Evolutionary conservation across 2,113 vertebrate genomes (phyloP).

Genomic region (Aldabrachelys gigantea): DNA sequence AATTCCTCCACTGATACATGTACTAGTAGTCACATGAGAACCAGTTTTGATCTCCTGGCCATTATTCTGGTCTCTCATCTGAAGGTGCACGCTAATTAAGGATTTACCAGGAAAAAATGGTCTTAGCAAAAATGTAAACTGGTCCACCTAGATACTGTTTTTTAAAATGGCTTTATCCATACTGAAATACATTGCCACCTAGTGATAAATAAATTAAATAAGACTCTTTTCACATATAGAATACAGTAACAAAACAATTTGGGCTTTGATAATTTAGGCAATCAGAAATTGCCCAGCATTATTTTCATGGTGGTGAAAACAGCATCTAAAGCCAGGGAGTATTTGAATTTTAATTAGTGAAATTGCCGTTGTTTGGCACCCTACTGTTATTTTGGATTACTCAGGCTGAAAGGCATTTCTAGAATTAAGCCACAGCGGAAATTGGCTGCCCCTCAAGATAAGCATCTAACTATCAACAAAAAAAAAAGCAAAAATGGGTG

Average conservation of each 20-base stretch:
- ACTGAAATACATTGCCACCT: conserved; percentile 77
- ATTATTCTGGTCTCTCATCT: background rate
- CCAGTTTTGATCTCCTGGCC: background rate
- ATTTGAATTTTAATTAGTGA: background rate
- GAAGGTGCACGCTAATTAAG: accelerated
- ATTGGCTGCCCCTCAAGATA: background rate
- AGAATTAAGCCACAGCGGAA: background rate
- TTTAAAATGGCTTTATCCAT: conserved; percentile 12
- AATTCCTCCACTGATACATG: background rate
- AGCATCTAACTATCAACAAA: background rate
- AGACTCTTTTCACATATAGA: background rate
- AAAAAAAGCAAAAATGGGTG: background rate
- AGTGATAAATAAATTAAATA: conserved; percentile 60
- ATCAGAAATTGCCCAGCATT: background rate
- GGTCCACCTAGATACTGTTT: background rate
- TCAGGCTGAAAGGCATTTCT: background rate
- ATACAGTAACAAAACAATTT: background rate
- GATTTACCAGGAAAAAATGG: background rate
- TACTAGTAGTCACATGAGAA: background rate
- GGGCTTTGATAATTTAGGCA: background rate
- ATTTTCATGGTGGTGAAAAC: background rate
- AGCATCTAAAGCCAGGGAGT: background rate
- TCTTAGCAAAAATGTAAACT: background rate
- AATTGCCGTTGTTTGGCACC: background rate
- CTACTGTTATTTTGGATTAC: background rate